Evolutionary conservation across 2,113 vertebrate species (phyloP).

Genomic region (Phodopus roborovskii): DNA sequence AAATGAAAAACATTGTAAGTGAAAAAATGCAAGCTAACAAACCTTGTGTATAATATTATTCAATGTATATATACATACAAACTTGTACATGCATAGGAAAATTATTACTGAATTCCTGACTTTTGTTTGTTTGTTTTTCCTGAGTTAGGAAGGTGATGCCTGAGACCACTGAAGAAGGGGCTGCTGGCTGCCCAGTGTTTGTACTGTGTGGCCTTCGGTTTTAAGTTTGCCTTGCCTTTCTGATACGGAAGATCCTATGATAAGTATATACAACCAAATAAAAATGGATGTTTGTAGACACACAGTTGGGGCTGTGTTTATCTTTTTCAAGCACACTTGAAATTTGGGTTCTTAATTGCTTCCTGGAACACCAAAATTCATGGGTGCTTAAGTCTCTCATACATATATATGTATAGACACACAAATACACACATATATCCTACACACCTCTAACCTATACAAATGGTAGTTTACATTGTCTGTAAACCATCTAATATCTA

Average conservation of each 20-base stretch:
- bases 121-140: background rate
- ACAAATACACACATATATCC: background rate
- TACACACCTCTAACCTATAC: background rate
- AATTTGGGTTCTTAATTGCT: background rate
- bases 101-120: background rate
- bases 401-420: no score
- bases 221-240: background rate
- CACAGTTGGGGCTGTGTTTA: background rate
- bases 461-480: background rate
- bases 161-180: background rate
- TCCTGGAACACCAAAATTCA: background rate
- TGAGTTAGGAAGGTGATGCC: background rate
- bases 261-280: slow-evolving; percentile 13
- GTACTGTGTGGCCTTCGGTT: background rate
- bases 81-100: background rate
- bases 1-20: background rate
- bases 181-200: background rate
- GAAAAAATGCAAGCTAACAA: background rate
- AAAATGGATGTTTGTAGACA: background rate
- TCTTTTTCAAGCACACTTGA: background rate
- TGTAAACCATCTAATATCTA: background rate
- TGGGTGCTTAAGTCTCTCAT: background rate
- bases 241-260: background rate
- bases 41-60: background rate
- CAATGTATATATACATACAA: background rate